phyloP scores from a whole-genome alignment of 2,888 invertebrate genomes.

The Eurytoma adleriae region DNA sequence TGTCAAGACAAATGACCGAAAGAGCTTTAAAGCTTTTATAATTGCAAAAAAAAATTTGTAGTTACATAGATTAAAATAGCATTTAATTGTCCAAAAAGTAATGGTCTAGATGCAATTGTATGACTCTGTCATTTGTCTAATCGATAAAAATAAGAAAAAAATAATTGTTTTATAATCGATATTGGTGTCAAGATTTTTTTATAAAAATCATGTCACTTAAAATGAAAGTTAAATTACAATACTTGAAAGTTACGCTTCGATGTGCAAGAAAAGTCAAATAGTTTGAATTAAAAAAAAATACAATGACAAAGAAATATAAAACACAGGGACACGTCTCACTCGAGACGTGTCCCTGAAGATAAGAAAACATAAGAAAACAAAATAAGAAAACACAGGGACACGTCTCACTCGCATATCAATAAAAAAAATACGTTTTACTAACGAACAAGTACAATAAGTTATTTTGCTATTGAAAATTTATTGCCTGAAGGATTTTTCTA shows the following conservation, averaged over 20 bases:
- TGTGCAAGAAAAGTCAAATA: constrained; percentile 46
- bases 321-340: constrained; percentile 49
- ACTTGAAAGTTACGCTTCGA: constrained; percentile 51
- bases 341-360: too few species aligned
- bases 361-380: background rate
- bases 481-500: constrained; percentile 52
- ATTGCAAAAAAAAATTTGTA: background rate
- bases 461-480: constrained; percentile 51
- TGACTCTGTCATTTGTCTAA: constrained; percentile 49
- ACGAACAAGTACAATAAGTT: constrained; percentile 56
- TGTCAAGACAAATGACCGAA: constrained; percentile 51
- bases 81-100: background rate
- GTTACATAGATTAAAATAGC: constrained; percentile 1
- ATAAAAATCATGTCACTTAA: constrained; percentile 43
- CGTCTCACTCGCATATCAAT: constrained; percentile 56
- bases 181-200: constrained; percentile 46
- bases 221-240: constrained; percentile 41
- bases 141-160: constrained; percentile 35
- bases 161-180: constrained; percentile 50
- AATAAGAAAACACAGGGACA: constrained; percentile 34
- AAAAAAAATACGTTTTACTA: constrained; percentile 37
- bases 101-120: constrained; percentile 9
- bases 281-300: constrained; percentile 24
- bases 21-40: constrained; percentile 8
- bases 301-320: constrained; percentile 11